Conservation (phyloP, 2,888 invertebrate species). For the Sicus ferrugineus region DNA sequence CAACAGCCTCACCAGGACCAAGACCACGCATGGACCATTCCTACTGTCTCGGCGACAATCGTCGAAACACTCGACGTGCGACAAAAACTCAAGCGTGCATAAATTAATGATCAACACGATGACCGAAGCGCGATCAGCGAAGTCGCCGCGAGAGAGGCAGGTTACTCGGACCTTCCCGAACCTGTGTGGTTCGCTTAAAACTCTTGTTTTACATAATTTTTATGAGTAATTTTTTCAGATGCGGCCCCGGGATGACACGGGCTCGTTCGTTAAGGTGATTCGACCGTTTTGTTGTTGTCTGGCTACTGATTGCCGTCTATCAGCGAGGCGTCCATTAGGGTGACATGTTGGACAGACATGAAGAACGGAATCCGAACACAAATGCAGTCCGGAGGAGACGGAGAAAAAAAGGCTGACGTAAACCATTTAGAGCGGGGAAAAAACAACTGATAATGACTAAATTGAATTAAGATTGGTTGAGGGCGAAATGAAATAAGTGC, state of each 20-base stretch:
- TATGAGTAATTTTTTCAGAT: constrained; percentile 38
- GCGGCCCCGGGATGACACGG: neutral
- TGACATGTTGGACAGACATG: neutral
- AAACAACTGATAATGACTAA: constrained; percentile 37
- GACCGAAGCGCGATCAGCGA: constrained; percentile 52
- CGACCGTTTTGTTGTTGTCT: constrained; percentile 4
- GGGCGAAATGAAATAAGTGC: too few relatives aligned
- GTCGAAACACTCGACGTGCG: neutral
- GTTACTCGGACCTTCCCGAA: neutral
- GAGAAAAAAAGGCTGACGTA: neutral
- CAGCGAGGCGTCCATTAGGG: constrained; percentile 27
- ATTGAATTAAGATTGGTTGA: constrained; percentile 40
- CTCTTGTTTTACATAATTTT: constrained; percentile 36
- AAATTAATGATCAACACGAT: constrained; percentile 54
- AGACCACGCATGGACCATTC: neutral
- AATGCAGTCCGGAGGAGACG: neutral
- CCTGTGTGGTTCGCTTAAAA: constrained; percentile 2
- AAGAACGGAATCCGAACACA: neutral
- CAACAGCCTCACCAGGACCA: neutral
- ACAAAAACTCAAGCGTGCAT: neutral
- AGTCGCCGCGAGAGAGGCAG: constrained; percentile 31
- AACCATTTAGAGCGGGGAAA: neutral
- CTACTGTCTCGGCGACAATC: constrained; percentile 3
- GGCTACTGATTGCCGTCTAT: constrained; percentile 25
- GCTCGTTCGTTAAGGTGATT: neutral